Base-by-base conservation (phyloP, 2,113 vertebrate genomes). In the Cephalopterus ornatus region DNA sequence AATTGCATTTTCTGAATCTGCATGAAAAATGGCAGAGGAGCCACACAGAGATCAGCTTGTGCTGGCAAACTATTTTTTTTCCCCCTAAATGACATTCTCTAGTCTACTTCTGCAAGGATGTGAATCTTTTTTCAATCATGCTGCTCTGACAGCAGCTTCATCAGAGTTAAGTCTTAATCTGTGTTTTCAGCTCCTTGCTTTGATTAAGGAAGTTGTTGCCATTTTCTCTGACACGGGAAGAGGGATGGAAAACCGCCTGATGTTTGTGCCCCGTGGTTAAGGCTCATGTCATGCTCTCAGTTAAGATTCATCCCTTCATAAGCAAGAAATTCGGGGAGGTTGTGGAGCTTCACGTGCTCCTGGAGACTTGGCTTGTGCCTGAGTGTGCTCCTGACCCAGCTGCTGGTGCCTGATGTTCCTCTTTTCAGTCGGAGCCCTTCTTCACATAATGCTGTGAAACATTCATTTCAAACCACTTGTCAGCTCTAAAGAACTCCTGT, bases 81-180 rank as follows among this genome's bases (percentile, higher is more conserved):
- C 73, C 78, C 92, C 61, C 79, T 74, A 85, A 93, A 86, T 93
- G n/a, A 59, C 75, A 67, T 97, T 93, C 82, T 94, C 56, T 66
- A 84, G 72, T 62, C 61, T 94, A 10, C 42, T 88, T 91, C 76
- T 93, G 79, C 86, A 84, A 71, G 83, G 83, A 58, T 92, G 94
- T 93, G 92, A 93, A 77, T 93, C 85, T 95, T 93, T 93, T 93
- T 94, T 94, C 91, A 96, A 82, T 88, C 91, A 55, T 77, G 44
- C 39, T 37, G 23, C 21, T 73, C 46, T 95, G 95, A 94, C 95
- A 93, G 92, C 59, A 92, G 39, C 83, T 94, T 92, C 83, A 86
- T 97, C 92, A 83, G 75, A 50, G 68, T 92, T 83, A 90, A 90
- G 46, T 62, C 72, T 86, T 95, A 79, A 94, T 95, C 88, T 84